Evolutionary conservation across 2,113 vertebrate species (phyloP).

Genomic region (Paralichthys olivaceus): DNA sequence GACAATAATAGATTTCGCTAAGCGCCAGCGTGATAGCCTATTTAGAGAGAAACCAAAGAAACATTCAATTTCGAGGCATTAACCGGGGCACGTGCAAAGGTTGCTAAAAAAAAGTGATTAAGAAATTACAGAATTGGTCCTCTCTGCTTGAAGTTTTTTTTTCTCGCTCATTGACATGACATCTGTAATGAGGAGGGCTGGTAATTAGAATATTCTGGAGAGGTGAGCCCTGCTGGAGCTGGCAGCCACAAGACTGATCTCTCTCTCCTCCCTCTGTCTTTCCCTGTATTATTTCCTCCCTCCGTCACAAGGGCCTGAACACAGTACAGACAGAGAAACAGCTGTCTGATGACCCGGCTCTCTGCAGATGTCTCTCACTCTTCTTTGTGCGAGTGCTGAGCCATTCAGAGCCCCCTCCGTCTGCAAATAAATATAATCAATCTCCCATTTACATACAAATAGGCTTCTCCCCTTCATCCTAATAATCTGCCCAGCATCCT

Average conservation of each 20-base stretch:
- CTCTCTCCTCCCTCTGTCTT: slow-evolving; percentile 45
- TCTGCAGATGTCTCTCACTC: slow-evolving; percentile 52
- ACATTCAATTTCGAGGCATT: slow-evolving; percentile 86
- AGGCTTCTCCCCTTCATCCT: slow-evolving; percentile 78
- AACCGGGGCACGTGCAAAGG: slow-evolving; percentile 80
- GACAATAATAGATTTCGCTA: slow-evolving; percentile 85
- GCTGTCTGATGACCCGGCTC: slow-evolving; percentile 63
- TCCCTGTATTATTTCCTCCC: slow-evolving; percentile 56
- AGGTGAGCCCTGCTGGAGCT: slow-evolving; percentile 74
- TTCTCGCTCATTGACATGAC: slow-evolving; percentile 79
- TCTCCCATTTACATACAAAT: slow-evolving; percentile 87
- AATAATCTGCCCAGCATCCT: slow-evolving; percentile 77
- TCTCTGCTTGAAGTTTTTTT: slow-evolving; percentile 78
- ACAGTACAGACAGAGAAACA: slow-evolving; percentile 65
- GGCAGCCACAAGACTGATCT: slow-evolving; percentile 71
- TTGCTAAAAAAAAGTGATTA: slow-evolving; percentile 87
- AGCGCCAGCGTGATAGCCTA: slow-evolving; percentile 81
- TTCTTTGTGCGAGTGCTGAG: slow-evolving; percentile 40
- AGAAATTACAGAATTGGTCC: slow-evolving; percentile 84
- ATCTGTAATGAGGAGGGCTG: slow-evolving; percentile 82
- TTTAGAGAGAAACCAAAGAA: slow-evolving; percentile 84
- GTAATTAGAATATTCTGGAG: slow-evolving; percentile 85
- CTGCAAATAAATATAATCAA: slow-evolving; percentile 87
- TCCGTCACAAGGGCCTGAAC: slow-evolving; percentile 59
- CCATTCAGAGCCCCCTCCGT: slow-evolving; percentile 52